These are phyloP conservation scores for Montipora cactus DNA, from an alignment of 64 coral and sea anemone genomes.

Conservation along the genomic window DNA sequence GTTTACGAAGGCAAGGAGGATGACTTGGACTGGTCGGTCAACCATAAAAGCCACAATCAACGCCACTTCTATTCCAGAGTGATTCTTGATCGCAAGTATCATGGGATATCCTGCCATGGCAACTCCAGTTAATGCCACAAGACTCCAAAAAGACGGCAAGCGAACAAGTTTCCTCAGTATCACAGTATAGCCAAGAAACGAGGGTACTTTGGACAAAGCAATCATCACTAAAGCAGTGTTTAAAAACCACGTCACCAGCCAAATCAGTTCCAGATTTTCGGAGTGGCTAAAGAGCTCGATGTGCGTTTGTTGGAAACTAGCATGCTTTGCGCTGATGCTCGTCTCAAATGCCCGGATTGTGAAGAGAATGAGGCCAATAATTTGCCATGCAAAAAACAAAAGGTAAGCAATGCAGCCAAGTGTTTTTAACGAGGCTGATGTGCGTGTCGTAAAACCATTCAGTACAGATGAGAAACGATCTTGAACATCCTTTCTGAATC, in stretches of 20 bases:
- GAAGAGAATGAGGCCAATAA: constrained; percentile 28
- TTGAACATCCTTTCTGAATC: not conserved
- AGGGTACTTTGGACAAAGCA: constrained; percentile 14
- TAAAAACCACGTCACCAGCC: not conserved
- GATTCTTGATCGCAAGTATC: not conserved
- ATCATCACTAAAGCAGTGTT: not conserved
- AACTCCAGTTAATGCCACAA: not conserved
- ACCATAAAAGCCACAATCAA: not conserved
- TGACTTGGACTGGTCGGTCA: not conserved
- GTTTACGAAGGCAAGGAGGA: not conserved
- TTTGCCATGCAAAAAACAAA: constrained; percentile 10
- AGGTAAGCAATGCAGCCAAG: not conserved
- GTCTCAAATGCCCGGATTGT: constrained; percentile 20
- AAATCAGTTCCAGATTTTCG: not conserved
- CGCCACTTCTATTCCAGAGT: not conserved
- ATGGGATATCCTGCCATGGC: not conserved
- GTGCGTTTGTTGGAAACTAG: constrained; percentile 12
- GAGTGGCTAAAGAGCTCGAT: not conserved
- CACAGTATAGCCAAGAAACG: not conserved
- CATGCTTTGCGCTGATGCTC: not conserved
- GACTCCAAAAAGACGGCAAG: constrained; percentile 7
- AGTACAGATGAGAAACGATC: not conserved
- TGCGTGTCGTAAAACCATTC: not conserved
- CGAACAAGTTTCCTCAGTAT: not conserved
- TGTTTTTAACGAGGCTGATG: not conserved